A percentile compares a stretch with the other conserved stretches of the same genome.
Evolutionary conservation across 2,113 vertebrate genomes (phyloP).

Genomic region (Gobius niger): DNA sequence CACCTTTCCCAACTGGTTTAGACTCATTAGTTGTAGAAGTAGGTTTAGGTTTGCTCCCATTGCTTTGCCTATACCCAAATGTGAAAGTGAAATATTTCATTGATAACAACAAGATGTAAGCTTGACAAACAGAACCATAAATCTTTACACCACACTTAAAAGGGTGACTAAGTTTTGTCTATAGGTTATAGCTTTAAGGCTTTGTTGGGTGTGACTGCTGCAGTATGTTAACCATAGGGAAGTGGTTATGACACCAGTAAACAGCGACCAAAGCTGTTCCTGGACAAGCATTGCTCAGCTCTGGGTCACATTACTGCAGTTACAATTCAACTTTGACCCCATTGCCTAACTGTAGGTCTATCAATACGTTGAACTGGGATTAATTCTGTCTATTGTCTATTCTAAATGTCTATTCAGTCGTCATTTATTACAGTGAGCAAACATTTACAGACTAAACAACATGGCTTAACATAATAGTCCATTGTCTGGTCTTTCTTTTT

Average conservation of each 20-base stretch:
- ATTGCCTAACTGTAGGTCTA: too few species aligned
- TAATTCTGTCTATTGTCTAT: background rate
- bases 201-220: background rate
- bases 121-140: too few species aligned
- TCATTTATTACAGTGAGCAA: too few species aligned
- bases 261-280: slow-evolving; percentile 1
- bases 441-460: too few species aligned
- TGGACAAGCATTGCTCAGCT: background rate
- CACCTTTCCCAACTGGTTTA: too few species aligned
- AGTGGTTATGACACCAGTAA: slow-evolving; percentile 1
- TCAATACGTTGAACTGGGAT: background rate
- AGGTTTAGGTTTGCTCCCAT: too few species aligned
- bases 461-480: too few species aligned
- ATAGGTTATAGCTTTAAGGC: background rate
- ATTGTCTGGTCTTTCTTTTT: too few species aligned
- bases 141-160: background rate
- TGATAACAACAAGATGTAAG: background rate
- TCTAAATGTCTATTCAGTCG: too few species aligned
- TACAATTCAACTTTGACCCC: background rate
- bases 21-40: too few species aligned
- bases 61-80: too few species aligned
- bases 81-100: too few species aligned
- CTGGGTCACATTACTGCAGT: background rate
- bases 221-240: slow-evolving; percentile 5
- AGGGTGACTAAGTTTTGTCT: background rate